A percentile compares a stretch with the other conserved stretches of the same genome.
phyloP scores from a whole-genome alignment of 2,888 invertebrate genomes.

The Synanthedon andrenaeformis region DNA sequence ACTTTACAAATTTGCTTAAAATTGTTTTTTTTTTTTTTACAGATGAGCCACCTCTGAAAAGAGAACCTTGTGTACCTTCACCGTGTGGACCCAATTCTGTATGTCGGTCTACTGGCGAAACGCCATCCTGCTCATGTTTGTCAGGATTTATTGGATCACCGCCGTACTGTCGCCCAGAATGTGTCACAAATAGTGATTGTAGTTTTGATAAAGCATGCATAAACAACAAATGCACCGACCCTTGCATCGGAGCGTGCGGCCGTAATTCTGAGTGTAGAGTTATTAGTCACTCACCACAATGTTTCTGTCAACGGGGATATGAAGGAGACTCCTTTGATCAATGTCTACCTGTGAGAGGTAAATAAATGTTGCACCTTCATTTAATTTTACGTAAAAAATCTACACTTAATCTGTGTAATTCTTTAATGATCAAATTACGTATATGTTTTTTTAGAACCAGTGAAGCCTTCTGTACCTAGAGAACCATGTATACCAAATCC shows the following conservation, averaged over 20 bases:
- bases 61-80: slow-evolving; percentile 73
- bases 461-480: slow-evolving; percentile 7
- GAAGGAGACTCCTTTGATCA: slow-evolving; percentile 84
- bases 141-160: slow-evolving; percentile 80
- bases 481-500: slow-evolving; percentile 73
- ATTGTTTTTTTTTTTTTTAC: slow-evolving; percentile 5
- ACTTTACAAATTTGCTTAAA: neutral
- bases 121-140: slow-evolving; percentile 78
- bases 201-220: slow-evolving; percentile 80
- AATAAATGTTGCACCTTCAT: neutral
- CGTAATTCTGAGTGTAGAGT: slow-evolving; percentile 81
- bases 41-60: slow-evolving; percentile 35
- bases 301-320: slow-evolving; percentile 77
- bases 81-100: slow-evolving; percentile 87
- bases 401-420: neutral
- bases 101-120: slow-evolving; percentile 68
- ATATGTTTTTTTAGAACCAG: neutral
- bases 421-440: neutral
- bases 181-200: slow-evolving; percentile 85
- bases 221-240: slow-evolving; percentile 82
- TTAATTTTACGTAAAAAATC: neutral
- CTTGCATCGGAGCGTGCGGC: slow-evolving; percentile 85
- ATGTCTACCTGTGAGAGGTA: slow-evolving; percentile 64
- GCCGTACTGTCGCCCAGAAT: slow-evolving; percentile 84
- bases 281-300: slow-evolving; percentile 87